Evolutionary conservation across 2,888 invertebrate species (phyloP).

Genomic region (Agriotes lineatus): DNA sequence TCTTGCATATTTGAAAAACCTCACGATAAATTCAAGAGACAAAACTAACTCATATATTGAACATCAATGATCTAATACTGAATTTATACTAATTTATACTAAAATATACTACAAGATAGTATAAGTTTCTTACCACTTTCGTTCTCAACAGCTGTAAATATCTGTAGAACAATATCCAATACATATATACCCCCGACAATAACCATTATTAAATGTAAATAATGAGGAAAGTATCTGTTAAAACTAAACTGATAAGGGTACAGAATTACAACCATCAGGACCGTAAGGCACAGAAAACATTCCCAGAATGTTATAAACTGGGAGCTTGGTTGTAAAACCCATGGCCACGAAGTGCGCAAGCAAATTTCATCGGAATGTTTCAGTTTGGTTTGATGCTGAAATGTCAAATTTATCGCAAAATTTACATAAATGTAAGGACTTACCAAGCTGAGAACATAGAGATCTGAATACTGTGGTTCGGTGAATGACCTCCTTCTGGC

Average conservation of each 20-base stretch:
- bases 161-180: slow-evolving; percentile 47
- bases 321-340: slow-evolving; percentile 49
- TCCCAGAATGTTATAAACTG: slow-evolving; percentile 48
- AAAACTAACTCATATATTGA: no score
- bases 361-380: slow-evolving; percentile 49
- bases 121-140: slow-evolving; percentile 47
- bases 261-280: slow-evolving; percentile 38
- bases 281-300: slow-evolving; percentile 37
- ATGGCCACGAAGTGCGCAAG: slow-evolving; percentile 47
- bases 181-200: slow-evolving; percentile 42
- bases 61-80: no score
- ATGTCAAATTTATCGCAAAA: no score
- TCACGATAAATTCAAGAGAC: no score
- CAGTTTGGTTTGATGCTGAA: slow-evolving; percentile 29
- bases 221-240: slow-evolving; percentile 4
- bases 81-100: no score
- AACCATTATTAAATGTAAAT: slow-evolving; percentile 21
- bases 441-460: slow-evolving; percentile 39
- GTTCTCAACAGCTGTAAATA: slow-evolving; percentile 50
- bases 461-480: slow-evolving; percentile 19
- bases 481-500: background rate
- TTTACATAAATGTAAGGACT: no score
- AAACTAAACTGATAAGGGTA: slow-evolving; percentile 46
- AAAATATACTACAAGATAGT: no score
- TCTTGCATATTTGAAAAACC: no score